Evolutionary conservation across 2,113 vertebrate genomes (phyloP), one percentile per base, ranked within the genome.

Genomic region (Danionella cerebrum): DNA sequence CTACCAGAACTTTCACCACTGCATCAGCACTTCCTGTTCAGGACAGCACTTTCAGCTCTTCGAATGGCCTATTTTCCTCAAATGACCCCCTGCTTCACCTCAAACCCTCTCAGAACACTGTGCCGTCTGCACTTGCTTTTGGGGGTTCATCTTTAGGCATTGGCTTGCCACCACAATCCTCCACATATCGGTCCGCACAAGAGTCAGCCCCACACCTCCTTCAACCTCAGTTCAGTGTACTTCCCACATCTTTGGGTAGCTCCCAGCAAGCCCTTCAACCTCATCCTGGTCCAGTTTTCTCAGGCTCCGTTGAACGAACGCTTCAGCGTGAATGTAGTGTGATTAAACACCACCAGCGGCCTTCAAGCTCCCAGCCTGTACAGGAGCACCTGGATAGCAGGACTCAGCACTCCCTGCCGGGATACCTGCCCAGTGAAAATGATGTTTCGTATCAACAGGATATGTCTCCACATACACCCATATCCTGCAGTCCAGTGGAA

Each of bases 251-350:
- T 65, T 87, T 96, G 65, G 86, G 89, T 65, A 79, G 85, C 78
- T 69, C 89, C 82, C 94, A 96, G 70, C 87, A 90, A 71, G 84
- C 85, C 72, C 80, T 90, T 76, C 93, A 94, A 82, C 84, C 90
- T 2, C 97, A 93, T 18, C 91, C 88, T 78, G 87, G 91, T 39
- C 85, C 93, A 10, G 87, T 94, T 78, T 98, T 97, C 78, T 89
- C 95, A 67, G 90, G 91, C 85, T 94, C 94, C 75, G 92, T 98
- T 10, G 96, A 98, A 79, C 91, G 96, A 93, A 93, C 92, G 83
- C 92, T 98, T 90, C 96, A 97, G 86, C 88, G 96, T 88, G 96
- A 99, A 96, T 99, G 96, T 95, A 99, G 96, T 92, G 96, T 99
- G 76, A 99, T 99, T 81, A 99, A 99, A 88, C 96, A 98, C 91